Percentiles rank a stretch among this genome's conserved stretches.
Evolutionary conservation across 1,140 invertebrate genomes (phyloP).

Genomic region (Drosophila santomea): DNA sequence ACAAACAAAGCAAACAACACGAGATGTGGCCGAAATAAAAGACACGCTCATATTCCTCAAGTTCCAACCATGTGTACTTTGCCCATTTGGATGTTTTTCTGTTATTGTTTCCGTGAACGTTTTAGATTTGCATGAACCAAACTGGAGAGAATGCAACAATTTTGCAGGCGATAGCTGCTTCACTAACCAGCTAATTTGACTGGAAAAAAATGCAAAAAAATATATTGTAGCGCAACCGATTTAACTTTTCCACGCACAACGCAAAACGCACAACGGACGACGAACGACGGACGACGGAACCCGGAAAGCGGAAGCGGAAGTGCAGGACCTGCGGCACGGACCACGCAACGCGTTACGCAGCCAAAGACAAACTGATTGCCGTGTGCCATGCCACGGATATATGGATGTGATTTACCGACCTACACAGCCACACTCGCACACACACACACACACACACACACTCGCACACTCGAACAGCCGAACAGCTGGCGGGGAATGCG

Average conservation of each 20-base stretch:
- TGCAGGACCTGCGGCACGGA: constrained; percentile 41
- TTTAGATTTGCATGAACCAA: background rate
- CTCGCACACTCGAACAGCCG: constrained; percentile 2
- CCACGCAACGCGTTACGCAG: constrained; percentile 80
- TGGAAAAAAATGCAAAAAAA: constrained; percentile 11
- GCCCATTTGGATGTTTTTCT: constrained; percentile 10
- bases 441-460: constrained; percentile 35
- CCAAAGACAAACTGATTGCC: constrained; percentile 82
- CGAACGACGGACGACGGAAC: constrained; percentile 8
- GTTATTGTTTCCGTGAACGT: background rate
- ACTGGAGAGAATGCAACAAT: constrained; percentile 22
- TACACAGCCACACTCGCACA: constrained; percentile 34
- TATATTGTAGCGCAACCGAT: constrained; percentile 1
- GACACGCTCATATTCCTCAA: constrained; percentile 9
- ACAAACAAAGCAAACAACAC: background rate
- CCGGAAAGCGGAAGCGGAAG: constrained; percentile 19
- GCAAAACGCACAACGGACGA: constrained; percentile 1
- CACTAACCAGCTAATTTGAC: constrained; percentile 14
- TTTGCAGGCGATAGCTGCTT: constrained; percentile 2
- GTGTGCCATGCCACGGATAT: constrained; percentile 62
- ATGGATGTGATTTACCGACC: constrained; percentile 80
- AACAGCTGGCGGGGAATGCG: constrained; percentile 62
- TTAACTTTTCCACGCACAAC: constrained; percentile 13
- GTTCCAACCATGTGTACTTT: constrained; percentile 14
- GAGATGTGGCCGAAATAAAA: constrained; percentile 22